phyloP scores from a whole-genome alignment of 2,797 vertebrate genomes.

The Oceanodroma leucorhoa region DNA sequence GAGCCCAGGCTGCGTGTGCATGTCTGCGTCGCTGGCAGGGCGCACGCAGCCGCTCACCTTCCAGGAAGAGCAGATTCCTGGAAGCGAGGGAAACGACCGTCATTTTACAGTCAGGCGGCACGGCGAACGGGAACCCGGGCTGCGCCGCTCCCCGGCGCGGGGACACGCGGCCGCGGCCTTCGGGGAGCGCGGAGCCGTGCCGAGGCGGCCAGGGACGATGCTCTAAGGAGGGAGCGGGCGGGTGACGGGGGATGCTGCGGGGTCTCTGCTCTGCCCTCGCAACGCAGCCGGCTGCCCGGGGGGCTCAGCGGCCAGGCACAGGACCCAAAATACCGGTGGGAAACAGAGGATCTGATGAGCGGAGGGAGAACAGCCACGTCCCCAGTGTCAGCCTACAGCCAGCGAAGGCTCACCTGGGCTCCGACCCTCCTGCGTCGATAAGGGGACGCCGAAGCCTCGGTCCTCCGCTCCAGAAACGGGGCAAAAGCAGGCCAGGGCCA shows the following conservation, averaged over 20 bases:
- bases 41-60: constrained; percentile 78
- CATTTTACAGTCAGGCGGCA: constrained; percentile 72
- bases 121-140: constrained; percentile 67
- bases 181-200: not conserved
- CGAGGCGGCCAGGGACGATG: not conserved
- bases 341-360: not conserved
- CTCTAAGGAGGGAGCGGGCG: not conserved
- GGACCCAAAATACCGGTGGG: not conserved
- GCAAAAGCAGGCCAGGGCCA: fast-evolving
- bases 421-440: not conserved
- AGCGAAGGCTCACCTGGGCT: not conserved
- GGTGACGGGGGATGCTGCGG: not conserved
- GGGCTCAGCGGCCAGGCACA: not conserved
- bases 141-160: not conserved
- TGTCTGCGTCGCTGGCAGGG: constrained; percentile 75
- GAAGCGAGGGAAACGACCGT: constrained; percentile 76
- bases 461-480: not conserved
- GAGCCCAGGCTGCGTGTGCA: constrained; percentile 73
- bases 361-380: not conserved
- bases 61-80: constrained; percentile 80
- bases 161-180: not conserved
- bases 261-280: not conserved
- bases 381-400: not conserved
- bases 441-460: fast-evolving
- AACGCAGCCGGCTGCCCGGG: not conserved